Conservation (phyloP, 2,113 vertebrate genomes). For the Plotosus lineatus region DNA sequence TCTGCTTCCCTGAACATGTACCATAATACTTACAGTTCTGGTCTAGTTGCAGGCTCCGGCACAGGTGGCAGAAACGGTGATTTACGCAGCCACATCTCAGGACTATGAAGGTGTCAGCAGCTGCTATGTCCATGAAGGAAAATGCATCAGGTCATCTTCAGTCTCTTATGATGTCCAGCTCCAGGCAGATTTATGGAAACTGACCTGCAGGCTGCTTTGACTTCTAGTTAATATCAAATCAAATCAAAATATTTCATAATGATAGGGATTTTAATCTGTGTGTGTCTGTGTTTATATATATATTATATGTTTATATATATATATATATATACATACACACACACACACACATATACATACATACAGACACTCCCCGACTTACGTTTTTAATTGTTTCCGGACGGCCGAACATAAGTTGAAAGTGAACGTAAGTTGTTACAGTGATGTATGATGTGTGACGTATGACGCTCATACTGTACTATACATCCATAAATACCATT, state of each 20-base stretch:
- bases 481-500: too few species aligned
- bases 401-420: too few species aligned
- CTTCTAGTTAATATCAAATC: constrained; percentile 29
- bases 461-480: too few species aligned
- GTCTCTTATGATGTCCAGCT: constrained; percentile 59
- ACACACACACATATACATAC: too few species aligned
- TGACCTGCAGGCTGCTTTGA: constrained; percentile 59
- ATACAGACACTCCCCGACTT: too few species aligned
- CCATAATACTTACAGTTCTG: too few species aligned
- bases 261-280: not conserved
- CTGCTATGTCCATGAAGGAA: constrained; percentile 65
- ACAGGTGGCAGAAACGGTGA: constrained; percentile 63
- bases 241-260: not conserved
- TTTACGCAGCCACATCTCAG: constrained; percentile 61
- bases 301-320: too few species aligned
- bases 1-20: not conserved
- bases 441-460: too few species aligned
- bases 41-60: constrained; percentile 59
- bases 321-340: too few species aligned
- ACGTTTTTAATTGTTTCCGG: too few species aligned
- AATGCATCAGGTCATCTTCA: constrained; percentile 55
- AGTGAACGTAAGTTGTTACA: too few species aligned
- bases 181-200: constrained; percentile 64
- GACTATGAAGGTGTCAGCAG: constrained; percentile 59
- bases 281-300: too few species aligned